phyloP scores from a whole-genome alignment of 53 echinoderm and acorn worm species.

The Hippasteria phrygiana region DNA sequence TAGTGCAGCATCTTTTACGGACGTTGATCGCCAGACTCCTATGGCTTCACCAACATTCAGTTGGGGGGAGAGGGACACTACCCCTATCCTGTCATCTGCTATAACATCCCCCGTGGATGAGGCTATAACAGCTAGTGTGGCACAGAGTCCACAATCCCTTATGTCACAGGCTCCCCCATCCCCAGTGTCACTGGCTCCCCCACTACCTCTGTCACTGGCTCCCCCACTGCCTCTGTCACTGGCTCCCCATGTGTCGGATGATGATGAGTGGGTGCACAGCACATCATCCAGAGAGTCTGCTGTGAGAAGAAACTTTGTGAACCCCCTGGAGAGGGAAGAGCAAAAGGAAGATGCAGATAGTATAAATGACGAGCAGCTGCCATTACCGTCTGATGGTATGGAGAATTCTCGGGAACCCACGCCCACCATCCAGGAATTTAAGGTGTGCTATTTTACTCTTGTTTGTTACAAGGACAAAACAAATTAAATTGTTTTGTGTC shows the following conservation, averaged over 20 bases:
- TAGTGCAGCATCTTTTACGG: slow-evolving; percentile 32
- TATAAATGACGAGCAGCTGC: slow-evolving; percentile 16
- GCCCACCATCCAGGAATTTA: slow-evolving; percentile 80
- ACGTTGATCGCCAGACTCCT: slow-evolving; percentile 35
- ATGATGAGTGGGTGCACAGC: slow-evolving; percentile 50
- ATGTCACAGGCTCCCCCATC: slow-evolving; percentile 14
- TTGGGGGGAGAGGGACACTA: slow-evolving; percentile 32
- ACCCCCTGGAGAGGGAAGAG: slow-evolving; percentile 12
- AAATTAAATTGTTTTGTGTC: too few relatives aligned
- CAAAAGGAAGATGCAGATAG: neutral
- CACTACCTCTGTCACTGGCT: slow-evolving; percentile 21
- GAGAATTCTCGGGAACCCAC: slow-evolving; percentile 66
- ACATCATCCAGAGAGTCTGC: slow-evolving; percentile 48
- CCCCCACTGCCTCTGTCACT: slow-evolving; percentile 12
- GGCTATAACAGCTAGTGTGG: neutral
- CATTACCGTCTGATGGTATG: slow-evolving; percentile 37
- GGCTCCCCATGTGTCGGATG: slow-evolving; percentile 19
- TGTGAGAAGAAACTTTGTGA: neutral
- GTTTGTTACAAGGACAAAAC: too few relatives aligned
- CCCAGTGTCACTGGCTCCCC: slow-evolving; percentile 10
- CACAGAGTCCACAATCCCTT: neutral
- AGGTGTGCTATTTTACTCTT: slow-evolving; percentile 54
- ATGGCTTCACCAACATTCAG: neutral
- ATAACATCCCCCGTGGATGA: slow-evolving; percentile 30
- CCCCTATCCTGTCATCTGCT: slow-evolving; percentile 46